Evolutionary conservation across 2,888 invertebrate species (phyloP).

Genomic region (Cantharis nigra): DNA sequence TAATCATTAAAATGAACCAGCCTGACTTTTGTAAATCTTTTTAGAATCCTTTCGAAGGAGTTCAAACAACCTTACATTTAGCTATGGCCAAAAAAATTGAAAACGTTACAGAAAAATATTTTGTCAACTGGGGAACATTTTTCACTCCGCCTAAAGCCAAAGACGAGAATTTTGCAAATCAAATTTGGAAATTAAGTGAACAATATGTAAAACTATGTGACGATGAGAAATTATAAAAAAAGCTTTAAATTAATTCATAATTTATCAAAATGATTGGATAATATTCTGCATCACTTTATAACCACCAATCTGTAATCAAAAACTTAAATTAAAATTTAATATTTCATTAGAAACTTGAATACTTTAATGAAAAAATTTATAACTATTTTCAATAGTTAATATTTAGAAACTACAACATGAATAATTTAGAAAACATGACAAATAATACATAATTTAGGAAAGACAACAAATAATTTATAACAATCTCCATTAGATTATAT

Average conservation of each 20-base stretch:
- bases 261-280: no score
- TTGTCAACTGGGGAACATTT: slow-evolving; percentile 61
- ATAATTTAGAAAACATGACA: no score
- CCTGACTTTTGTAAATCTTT: background rate
- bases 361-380: no score
- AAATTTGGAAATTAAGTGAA: slow-evolving; percentile 84
- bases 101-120: background rate
- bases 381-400: background rate
- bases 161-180: slow-evolving; percentile 70
- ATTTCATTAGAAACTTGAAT: no score
- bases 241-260: background rate
- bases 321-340: no score
- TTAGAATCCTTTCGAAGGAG: background rate
- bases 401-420: background rate
- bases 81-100: background rate
- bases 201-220: slow-evolving; percentile 71
- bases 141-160: slow-evolving; percentile 59
- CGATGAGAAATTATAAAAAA: slow-evolving; percentile 56
- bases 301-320: no score
- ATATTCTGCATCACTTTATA: no score
- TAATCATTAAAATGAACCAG: background rate
- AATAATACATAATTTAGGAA: no score
- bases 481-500: no score
- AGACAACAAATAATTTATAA: no score
- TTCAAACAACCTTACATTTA: background rate